phyloP scores from a whole-genome alignment of 2,797 vertebrate species.

The Periparus ater region DNA sequence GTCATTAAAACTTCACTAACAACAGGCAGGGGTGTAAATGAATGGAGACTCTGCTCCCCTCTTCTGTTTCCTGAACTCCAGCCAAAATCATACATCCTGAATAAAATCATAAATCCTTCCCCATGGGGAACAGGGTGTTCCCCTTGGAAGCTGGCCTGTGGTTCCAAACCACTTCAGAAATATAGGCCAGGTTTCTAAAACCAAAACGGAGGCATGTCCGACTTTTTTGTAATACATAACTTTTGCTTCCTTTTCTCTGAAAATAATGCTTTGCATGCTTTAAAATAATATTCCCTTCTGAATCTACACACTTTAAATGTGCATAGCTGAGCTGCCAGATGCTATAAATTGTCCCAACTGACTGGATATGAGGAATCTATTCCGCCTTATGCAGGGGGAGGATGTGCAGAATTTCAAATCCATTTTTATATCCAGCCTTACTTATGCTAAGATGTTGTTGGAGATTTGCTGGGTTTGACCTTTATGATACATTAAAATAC shows the following conservation, averaged over 20 bases:
- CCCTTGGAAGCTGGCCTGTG: background rate
- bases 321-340: background rate
- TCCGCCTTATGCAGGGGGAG: background rate
- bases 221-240: background rate
- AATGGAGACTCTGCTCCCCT: background rate
- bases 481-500: background rate
- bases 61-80: slow-evolving; percentile 11
- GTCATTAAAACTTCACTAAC: background rate
- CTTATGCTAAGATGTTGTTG: background rate
- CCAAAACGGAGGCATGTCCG: background rate
- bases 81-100: slow-evolving; percentile 43
- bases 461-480: background rate
- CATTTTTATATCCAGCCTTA: background rate
- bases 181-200: slow-evolving; percentile 1
- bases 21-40: slow-evolving; percentile 11
- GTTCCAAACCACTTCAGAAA: background rate
- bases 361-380: background rate
- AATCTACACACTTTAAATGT: background rate
- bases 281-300: background rate
- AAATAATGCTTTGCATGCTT: background rate
- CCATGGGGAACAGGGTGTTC: slow-evolving; percentile 30
- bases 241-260: background rate
- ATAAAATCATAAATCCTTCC: slow-evolving; percentile 47
- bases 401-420: background rate
- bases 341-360: background rate